Percentiles rank a stretch among this genome's conserved stretches.
phyloP scores from a whole-genome alignment of 2,888 invertebrate species.

The Cephalotes varians region DNA sequence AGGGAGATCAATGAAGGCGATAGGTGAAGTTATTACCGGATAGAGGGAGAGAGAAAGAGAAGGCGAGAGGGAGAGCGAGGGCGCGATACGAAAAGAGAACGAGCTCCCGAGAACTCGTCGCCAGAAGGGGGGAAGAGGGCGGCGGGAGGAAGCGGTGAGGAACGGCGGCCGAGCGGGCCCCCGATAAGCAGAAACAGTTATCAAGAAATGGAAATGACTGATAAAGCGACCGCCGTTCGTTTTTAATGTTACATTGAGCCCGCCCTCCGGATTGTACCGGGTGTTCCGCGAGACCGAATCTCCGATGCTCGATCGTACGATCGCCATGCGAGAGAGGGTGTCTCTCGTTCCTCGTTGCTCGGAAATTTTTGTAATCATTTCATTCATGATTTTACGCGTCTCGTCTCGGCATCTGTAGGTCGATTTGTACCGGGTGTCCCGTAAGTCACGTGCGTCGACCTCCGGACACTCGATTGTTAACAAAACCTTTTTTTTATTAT shows the following conservation, averaged over 20 bases:
- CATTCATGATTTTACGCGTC: conserved; percentile 2
- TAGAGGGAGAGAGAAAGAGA: conserved; percentile 82
- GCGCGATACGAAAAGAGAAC: conserved; percentile 77
- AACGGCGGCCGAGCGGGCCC: conserved; percentile 74
- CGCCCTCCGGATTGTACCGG: conserved; percentile 55
- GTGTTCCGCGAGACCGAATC: background rate
- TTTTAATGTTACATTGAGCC: conserved; percentile 81
- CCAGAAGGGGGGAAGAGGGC: conserved; percentile 59
- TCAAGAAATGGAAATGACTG: conserved; percentile 87
- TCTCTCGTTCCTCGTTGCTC: background rate
- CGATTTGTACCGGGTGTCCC: background rate
- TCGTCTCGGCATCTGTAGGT: background rate
- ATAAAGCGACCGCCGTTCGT: conserved; percentile 85
- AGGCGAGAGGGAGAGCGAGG: conserved; percentile 63
- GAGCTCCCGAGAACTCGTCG: conserved; percentile 40
- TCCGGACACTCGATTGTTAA: background rate
- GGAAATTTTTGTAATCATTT: background rate
- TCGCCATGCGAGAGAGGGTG: background rate
- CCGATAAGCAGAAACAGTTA: conserved; percentile 85
- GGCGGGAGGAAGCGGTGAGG: conserved; percentile 72
- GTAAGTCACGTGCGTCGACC: background rate
- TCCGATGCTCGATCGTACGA: background rate
- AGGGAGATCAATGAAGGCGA: conserved; percentile 85
- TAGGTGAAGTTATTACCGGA: conserved; percentile 86
- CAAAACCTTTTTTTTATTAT: background rate